Evolutionary conservation across 1,140 invertebrate genomes (phyloP).

Genomic region (Atopsyche davidsoni): DNA sequence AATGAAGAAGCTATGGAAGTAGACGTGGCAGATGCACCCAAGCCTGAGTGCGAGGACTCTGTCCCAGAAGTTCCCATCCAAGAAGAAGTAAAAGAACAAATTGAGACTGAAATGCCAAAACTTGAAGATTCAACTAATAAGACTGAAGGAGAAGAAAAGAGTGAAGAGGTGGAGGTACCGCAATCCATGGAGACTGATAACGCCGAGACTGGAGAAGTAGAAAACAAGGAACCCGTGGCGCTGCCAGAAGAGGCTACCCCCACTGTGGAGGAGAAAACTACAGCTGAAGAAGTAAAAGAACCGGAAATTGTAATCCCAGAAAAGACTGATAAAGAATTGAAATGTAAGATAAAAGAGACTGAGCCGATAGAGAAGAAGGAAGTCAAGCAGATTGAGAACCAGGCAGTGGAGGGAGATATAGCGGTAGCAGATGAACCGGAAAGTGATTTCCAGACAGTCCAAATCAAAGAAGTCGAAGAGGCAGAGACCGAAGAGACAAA

Average conservation of each 20-base stretch:
- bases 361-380: neutral
- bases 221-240: neutral
- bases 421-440: neutral
- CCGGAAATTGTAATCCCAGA: neutral
- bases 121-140: too few relatives aligned
- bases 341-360: too few relatives aligned
- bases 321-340: too few relatives aligned
- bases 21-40: slow-evolving; percentile 9
- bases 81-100: too few relatives aligned
- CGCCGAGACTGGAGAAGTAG: neutral
- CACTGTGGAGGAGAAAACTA: neutral
- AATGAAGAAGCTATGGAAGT: slow-evolving; percentile 13
- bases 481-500: neutral
- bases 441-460: neutral
- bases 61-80: neutral
- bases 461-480: neutral
- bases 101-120: too few relatives aligned
- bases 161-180: too few relatives aligned
- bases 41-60: too few relatives aligned
- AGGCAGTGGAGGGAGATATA: neutral
- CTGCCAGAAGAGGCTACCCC: neutral
- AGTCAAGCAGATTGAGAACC: neutral
- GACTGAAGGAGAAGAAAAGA: neutral
- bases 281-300: neutral
- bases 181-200: neutral